Base-by-base conservation (phyloP, 2,797 vertebrate genomes). In the Sebastiscus tertius region DNA sequence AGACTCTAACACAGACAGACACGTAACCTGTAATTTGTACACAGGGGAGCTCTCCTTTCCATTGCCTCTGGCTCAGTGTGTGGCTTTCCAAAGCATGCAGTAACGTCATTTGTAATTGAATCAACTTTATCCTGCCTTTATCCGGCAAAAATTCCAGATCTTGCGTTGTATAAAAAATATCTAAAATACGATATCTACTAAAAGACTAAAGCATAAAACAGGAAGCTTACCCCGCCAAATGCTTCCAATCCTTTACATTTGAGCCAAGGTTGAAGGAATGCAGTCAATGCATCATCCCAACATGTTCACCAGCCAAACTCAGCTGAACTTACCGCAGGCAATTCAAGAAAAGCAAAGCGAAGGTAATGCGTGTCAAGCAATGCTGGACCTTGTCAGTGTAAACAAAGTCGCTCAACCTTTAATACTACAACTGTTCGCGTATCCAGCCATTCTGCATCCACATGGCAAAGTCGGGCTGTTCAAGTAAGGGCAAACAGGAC, bases 1-100 rank as follows among this genome's bases (percentile, higher is more conserved):
- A 87, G 87, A 88, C 83, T 84, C 72, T 26, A 87, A 78, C 77
- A 83, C 81, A 93, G 86, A 87, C 92, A 90, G 88, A 92, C 87
- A 80, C 67, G 24, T 80, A 94, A 92, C 93, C 94, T 93, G 90
- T 93, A 94, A 95, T 95, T 94, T 94, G 91, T 90, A 88, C 79
- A 82, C 81, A 77, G 31, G 83, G 82, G 88, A 88, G 83, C 79
- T 86, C 87, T 84, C 86, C 76, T 90, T 93, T 89, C 92, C 83
- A 79, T 89, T 68, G 93, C 94, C 93, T 87, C 77, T 77, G 90
- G 94, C 91, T 89, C 74, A 77, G 76, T 84, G 84, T 90, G 91
- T 80, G 91, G 91, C 89, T 93, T 90, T 90, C 77, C 78, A 77
- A 90, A 80, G 81, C 86, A 86, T 61, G 79, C 85, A 68, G 82